Evolutionary conservation across 92 coral and sea anemone genomes (phyloP).

Genomic region (Parazoanthus swiftii): DNA sequence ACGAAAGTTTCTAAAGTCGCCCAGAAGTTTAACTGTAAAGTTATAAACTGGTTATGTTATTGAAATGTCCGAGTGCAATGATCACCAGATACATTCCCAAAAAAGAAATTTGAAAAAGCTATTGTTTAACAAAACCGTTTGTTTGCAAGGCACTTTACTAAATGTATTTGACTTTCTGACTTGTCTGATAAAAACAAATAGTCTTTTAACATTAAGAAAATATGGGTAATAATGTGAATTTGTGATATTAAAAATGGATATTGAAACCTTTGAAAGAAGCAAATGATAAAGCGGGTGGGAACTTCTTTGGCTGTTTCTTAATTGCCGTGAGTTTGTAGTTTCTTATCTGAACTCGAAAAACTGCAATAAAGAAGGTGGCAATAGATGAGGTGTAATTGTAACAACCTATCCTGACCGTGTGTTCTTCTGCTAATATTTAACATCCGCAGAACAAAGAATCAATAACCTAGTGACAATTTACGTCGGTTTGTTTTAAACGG

Average conservation of each 20-base stretch:
- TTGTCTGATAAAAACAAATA: constrained; percentile 31
- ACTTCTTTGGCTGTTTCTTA: background rate
- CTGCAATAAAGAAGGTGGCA: background rate
- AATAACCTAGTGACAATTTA: constrained; percentile 20
- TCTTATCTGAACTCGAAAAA: background rate
- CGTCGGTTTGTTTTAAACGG: background rate
- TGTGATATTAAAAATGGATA: background rate
- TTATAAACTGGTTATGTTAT: constrained; percentile 24
- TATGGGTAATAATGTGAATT: background rate
- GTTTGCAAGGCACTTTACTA: constrained; percentile 35
- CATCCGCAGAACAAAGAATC: constrained; percentile 42
- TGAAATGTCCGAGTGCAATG: background rate
- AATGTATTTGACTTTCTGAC: constrained; percentile 19
- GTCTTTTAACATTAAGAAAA: constrained; percentile 2
- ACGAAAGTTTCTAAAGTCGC: background rate
- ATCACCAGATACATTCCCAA: constrained; percentile 11
- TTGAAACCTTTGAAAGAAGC: background rate
- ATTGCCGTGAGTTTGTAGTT: background rate
- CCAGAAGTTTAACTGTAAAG: background rate
- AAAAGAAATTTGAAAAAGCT: constrained; percentile 13
- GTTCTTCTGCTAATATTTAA: constrained; percentile 33
- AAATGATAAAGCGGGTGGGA: background rate
- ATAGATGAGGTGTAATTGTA: background rate
- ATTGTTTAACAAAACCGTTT: constrained; percentile 29
- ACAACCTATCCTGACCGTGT: background rate